Evolutionary conservation across 2,888 invertebrate species (phyloP), one percentile per base, ranked within the genome.

Genomic region (Callyntrura sp.): DNA sequence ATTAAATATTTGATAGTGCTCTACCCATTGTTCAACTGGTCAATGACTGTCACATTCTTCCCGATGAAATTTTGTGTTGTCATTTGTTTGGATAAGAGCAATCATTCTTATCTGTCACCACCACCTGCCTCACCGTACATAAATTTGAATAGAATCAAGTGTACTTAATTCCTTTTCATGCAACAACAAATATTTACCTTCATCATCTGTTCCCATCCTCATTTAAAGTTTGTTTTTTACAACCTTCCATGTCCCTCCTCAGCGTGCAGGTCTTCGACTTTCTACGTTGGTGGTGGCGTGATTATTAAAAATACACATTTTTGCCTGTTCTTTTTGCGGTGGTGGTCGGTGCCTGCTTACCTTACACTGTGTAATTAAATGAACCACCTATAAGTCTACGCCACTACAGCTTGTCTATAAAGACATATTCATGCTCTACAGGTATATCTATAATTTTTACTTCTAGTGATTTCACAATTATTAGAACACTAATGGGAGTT

Each of bases 1-100:
- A 17, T 14, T 14, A n/a, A n/a, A 11, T 9, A 60, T 5, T n/a
- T 20, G 4, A 23, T 14, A 20, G 23, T 68, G 5, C 25, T 8
- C n/a, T 11, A 25, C 68, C n/a, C 65, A 68, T 8, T n/a, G 23
- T 20, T 8, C 23, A 9, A 68, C 68, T 79, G 79, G 79, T 79
- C 82, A 62, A 82, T 62, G 60, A 82, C 82, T 82, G 62, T 82
- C 51, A 85, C 73, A 85, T 85, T 85, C 85, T 85, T 85, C 35
- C n/a, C n/a, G 12, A 60, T 55, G 60, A 17, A 55, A 84, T 68
- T 25, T n/a, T 68, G 68, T 20, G 76, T 76, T 85, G 85, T 85
- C 85, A 85, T 73, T 85, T 76, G 85, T 85, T 73, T 57, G 35
- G 57, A 45, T 25, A 76, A 85, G 73, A 43, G 55, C 23, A 68